Conservation (phyloP, 2,888 invertebrate species). For the Exocentrus adspersus region DNA sequence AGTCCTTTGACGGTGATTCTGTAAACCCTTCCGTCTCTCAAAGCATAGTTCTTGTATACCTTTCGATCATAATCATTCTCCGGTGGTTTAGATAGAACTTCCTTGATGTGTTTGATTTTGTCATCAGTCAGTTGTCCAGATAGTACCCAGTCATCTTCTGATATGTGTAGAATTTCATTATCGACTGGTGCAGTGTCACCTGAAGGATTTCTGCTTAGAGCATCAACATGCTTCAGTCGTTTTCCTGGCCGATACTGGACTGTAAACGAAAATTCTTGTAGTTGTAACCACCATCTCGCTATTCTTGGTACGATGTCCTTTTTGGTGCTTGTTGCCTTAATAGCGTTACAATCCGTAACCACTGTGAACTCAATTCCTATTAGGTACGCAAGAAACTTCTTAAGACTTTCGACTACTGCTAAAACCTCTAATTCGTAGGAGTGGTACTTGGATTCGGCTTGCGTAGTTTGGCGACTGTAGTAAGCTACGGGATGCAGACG, state of each 20-base stretch:
- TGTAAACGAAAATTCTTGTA: slow-evolving; percentile 41
- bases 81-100: slow-evolving; percentile 26
- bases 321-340: too few relatives aligned
- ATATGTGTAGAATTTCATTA: slow-evolving; percentile 14
- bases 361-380: slow-evolving; percentile 42
- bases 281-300: too few relatives aligned
- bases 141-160: slow-evolving; percentile 35
- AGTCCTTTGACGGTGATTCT: neutral
- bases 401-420: slow-evolving; percentile 48
- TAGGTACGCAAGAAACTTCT: slow-evolving; percentile 45
- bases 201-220: slow-evolving; percentile 9
- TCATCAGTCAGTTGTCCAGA: slow-evolving; percentile 34
- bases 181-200: neutral
- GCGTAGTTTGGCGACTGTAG: slow-evolving; percentile 22
- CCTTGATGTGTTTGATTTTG: slow-evolving; percentile 25
- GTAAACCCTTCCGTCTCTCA: neutral
- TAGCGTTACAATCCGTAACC: slow-evolving; percentile 52
- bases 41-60: neutral
- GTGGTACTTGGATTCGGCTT: slow-evolving; percentile 38
- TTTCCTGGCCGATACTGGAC: slow-evolving; percentile 26
- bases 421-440: slow-evolving; percentile 49
- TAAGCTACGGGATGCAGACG: neutral
- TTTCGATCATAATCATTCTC: slow-evolving; percentile 15
- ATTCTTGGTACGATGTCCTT: too few relatives aligned
- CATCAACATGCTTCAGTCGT: slow-evolving; percentile 31